Evolutionary conservation across 1,140 invertebrate species (phyloP), one percentile per base, ranked within the genome.

Genomic region (Listronotus oregonensis): DNA sequence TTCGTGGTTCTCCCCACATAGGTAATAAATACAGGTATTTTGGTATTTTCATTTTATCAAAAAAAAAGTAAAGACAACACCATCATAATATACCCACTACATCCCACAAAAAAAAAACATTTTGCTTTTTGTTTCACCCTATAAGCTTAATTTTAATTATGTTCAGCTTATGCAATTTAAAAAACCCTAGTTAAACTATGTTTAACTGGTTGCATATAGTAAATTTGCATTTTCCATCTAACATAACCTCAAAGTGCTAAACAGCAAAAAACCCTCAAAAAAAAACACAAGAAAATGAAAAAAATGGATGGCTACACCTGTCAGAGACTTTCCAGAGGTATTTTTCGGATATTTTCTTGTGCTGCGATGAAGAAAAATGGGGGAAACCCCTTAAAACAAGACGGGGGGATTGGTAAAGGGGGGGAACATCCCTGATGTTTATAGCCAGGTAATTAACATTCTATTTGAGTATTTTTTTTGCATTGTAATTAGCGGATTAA

Each of bases 271-370:
- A 66, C 64, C 54, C 43, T 54, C 54, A 62, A n/a, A n/a, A n/a
- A n/a, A 51, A 57, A 43, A 60, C n/a, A 51, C 40, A 49, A 54
- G 57, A 67, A 58, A 57, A 44, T 21, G 49, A 17, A 59, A 73
- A 77, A 76, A 73, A 79, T 79, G 78, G 78, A 79, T 52, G 76
- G 15, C 70, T 78, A 62, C 70, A 78, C 47, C 78, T 88, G 59
- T 85, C 83, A 27, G 85, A 86, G 66, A 81, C 84, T 11, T 91
- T 94, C 82, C 87, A 88, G 77, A 85, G 86, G 74, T 92, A 90
- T 83, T 94, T 92, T 83, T 87, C 85, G 69, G 90, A 93, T 82
- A 86, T 93, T 80, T 94, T 94, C 80, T 84, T 88, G 72, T 89
- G 86, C 78, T 94, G 90, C 80, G 91, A 94, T 80, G 86, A 88